A percentile compares a stretch with the other conserved stretches of the same genome.
These are phyloP conservation scores for Otolemur garnettii DNA, from an alignment of 2,113 vertebrate species.

Conservation along the genomic window DNA sequence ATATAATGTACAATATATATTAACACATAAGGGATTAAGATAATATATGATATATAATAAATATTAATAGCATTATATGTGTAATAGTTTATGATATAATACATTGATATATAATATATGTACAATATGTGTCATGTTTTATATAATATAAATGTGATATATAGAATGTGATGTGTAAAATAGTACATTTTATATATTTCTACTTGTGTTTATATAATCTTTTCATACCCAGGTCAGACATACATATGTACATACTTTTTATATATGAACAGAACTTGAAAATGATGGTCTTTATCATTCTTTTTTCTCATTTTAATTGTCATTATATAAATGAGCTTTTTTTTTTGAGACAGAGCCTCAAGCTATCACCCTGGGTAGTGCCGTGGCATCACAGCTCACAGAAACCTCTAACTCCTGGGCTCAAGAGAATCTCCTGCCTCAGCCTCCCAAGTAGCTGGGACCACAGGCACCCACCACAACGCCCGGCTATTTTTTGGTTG, in stretches of 20 bases:
- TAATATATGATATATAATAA: not conserved
- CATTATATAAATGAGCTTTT: not conserved
- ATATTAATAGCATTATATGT: not conserved
- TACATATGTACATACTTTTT: not conserved
- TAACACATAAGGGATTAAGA: not conserved
- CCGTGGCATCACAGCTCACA: too few species aligned
- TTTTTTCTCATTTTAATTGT: slow-evolving; percentile 5
- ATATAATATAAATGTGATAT: not conserved
- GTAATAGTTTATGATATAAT: not conserved
- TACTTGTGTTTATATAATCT: not conserved
- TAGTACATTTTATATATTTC: slow-evolving; percentile 13
- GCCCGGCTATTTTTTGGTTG: too few species aligned
- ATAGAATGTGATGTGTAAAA: not conserved
- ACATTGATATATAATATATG: not conserved
- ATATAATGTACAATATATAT: not conserved
- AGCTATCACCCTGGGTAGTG: too few species aligned
- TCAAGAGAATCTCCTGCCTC: too few species aligned
- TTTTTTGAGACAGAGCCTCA: too few species aligned
- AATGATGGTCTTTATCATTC: not conserved
- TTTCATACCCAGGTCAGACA: not conserved
- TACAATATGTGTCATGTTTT: not conserved
- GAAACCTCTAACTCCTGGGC: too few species aligned
- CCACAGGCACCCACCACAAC: too few species aligned
- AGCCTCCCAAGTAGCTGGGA: too few species aligned
- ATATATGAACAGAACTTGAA: not conserved